Conservation (phyloP, 2,888 invertebrate species). For the Caenorhabditis imperialis region DNA sequence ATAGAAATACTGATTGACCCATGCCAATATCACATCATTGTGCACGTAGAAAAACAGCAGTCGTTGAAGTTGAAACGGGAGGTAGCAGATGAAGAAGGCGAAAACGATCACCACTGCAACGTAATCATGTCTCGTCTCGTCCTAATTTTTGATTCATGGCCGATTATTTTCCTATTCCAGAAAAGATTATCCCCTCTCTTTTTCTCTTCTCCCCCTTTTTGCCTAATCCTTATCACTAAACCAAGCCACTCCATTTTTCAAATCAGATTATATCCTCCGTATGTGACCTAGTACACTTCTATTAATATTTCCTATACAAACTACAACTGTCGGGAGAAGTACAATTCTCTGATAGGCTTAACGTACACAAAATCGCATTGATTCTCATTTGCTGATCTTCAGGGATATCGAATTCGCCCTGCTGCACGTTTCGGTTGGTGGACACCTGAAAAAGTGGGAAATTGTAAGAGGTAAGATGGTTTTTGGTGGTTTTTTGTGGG, state of each 20-base stretch:
- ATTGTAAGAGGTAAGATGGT: neutral
- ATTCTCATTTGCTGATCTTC: constrained; percentile 55
- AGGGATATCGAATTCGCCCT: constrained; percentile 45
- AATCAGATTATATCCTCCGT: too few relatives aligned
- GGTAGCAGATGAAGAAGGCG: constrained; percentile 71
- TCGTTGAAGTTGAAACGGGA: constrained; percentile 69
- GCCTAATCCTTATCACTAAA: neutral
- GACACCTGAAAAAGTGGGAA: constrained; percentile 34
- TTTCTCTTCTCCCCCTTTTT: too few relatives aligned
- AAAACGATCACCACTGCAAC: constrained; percentile 66
- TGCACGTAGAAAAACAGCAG: constrained; percentile 67
- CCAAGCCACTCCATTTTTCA: too few relatives aligned
- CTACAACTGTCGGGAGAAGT: too few relatives aligned
- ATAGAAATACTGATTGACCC: constrained; percentile 66
- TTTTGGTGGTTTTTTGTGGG: neutral
- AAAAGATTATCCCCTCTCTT: too few relatives aligned
- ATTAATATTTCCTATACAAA: too few relatives aligned
- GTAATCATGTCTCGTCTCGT: constrained; percentile 1
- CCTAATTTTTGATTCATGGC: constrained; percentile 26
- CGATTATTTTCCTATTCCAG: too few relatives aligned
- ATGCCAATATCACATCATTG: constrained; percentile 35
- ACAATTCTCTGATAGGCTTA: too few relatives aligned
- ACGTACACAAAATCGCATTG: constrained; percentile 47
- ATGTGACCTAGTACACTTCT: too few relatives aligned
- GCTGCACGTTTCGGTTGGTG: constrained; percentile 30